Evolutionary conservation across 2,888 invertebrate species (phyloP).

Genomic region (Amphipyra tragopoginis): DNA sequence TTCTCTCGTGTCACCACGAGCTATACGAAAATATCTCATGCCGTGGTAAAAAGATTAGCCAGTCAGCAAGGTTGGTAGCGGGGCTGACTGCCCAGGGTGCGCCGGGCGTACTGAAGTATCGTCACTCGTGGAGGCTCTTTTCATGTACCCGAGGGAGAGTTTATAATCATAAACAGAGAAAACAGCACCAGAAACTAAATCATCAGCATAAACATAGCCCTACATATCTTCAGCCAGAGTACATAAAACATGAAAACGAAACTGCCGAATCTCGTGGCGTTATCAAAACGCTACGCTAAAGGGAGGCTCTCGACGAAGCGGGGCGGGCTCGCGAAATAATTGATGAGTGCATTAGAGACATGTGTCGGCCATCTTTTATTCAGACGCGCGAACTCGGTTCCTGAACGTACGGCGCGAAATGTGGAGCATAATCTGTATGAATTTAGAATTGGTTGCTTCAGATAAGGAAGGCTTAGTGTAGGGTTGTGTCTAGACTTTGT

Average conservation of each 20-base stretch:
- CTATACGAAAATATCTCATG: too few relatives aligned
- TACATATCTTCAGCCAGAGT: conserved; percentile 31
- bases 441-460: conserved; percentile 59
- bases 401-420: conserved; percentile 57
- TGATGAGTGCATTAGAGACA: conserved; percentile 88
- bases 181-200: conserved; percentile 17
- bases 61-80: too few relatives aligned
- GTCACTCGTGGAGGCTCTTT: too few relatives aligned
- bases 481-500: conserved; percentile 26
- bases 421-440: conserved; percentile 69
- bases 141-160: too few relatives aligned
- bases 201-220: conserved; percentile 32
- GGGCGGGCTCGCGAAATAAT: conserved; percentile 77
- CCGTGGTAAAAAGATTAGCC: too few relatives aligned
- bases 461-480: conserved; percentile 40
- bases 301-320: conserved; percentile 53
- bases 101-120: too few relatives aligned
- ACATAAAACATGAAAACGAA: conserved; percentile 61
- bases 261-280: conserved; percentile 60
- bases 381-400: conserved; percentile 64
- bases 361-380: conserved; percentile 85
- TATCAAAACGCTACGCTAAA: conserved; percentile 65
- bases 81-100: too few relatives aligned
- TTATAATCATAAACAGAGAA: background rate
- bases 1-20: too few relatives aligned